Evolutionary conservation across 1,140 invertebrate species (phyloP).

Genomic region (Pachyrhynchus sulphureomaculatus): DNA sequence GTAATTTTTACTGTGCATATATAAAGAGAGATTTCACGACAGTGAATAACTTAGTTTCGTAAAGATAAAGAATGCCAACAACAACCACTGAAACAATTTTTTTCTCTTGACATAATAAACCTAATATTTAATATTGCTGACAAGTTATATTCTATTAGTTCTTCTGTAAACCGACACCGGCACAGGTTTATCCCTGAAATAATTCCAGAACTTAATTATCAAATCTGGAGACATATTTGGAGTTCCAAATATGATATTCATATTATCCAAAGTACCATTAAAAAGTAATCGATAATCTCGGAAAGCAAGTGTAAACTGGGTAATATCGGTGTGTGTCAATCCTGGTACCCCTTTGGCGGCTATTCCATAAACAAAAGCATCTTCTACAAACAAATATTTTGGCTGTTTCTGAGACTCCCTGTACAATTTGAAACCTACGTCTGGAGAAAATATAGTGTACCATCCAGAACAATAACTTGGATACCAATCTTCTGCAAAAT

Average conservation of each 20-base stretch:
- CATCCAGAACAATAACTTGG: conserved; percentile 70
- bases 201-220: neutral
- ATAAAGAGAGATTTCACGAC: too few species aligned
- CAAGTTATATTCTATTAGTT: too few species aligned
- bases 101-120: too few species aligned
- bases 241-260: conserved; percentile 1
- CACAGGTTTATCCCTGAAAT: conserved; percentile 1
- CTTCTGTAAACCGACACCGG: neutral
- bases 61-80: too few species aligned
- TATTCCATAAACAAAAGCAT: conserved; percentile 77
- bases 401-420: conserved; percentile 23
- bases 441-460: conserved; percentile 69
- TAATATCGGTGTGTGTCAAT: conserved; percentile 33
- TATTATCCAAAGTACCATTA: neutral
- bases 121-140: too few species aligned
- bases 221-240: conserved; percentile 3
- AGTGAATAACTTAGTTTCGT: too few species aligned
- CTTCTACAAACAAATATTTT: conserved; percentile 77
- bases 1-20: too few species aligned
- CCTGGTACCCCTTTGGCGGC: conserved; percentile 62
- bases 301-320: neutral
- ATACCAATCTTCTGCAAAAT: conserved; percentile 66
- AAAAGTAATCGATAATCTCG: neutral
- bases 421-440: conserved; percentile 61
- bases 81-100: too few species aligned